phyloP scores from a whole-genome alignment of 2,797 vertebrate genomes.

The Lates japonicus region DNA sequence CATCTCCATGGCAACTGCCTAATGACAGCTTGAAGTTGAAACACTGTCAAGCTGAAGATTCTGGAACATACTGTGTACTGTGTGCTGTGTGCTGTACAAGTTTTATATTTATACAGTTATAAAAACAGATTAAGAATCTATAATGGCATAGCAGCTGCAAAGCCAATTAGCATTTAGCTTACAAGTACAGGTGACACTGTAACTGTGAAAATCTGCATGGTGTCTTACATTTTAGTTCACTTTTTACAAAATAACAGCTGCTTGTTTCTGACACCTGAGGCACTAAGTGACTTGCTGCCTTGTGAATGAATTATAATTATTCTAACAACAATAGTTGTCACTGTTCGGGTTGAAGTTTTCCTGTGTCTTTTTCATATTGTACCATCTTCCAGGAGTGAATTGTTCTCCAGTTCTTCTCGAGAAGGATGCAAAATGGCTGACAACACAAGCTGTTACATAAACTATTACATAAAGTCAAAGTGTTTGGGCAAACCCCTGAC shows the following conservation, averaged over 20 bases:
- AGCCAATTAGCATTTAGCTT: conserved; percentile 1
- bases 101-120: background rate
- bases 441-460: conserved; percentile 59
- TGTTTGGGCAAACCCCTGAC: conserved; percentile 48
- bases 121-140: background rate
- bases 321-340: background rate
- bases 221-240: background rate
- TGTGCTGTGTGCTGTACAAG: background rate
- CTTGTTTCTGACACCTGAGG: background rate
- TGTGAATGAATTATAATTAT: background rate
- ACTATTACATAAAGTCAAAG: conserved; percentile 61
- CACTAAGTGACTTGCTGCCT: background rate
- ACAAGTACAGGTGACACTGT: conserved; percentile 3
- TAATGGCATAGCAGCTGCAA: background rate
- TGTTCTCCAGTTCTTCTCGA: background rate
- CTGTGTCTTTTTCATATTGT: background rate
- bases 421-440: conserved; percentile 49
- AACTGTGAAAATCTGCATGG: conserved; percentile 16
- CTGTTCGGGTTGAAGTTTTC: background rate
- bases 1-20: conserved; percentile 42
- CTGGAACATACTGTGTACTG: background rate
- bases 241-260: conserved; percentile 4
- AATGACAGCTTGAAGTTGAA: conserved; percentile 32
- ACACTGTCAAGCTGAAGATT: conserved; percentile 10
- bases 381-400: background rate